Conservation (phyloP, 2,797 vertebrate genomes). For the Balearica regulorum region DNA sequence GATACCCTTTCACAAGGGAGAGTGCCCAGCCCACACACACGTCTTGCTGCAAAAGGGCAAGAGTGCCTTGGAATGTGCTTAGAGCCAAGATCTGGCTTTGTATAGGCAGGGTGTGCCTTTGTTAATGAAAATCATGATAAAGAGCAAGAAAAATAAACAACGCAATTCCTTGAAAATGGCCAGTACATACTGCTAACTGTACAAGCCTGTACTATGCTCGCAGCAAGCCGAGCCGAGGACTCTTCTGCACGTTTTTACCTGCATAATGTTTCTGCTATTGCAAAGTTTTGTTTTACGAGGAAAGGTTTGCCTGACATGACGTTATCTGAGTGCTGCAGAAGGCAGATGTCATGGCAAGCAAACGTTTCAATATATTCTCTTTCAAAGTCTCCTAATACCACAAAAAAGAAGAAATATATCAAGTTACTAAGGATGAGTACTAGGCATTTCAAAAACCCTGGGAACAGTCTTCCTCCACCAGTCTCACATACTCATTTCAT, state of each 20-base stretch:
- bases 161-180: neutral
- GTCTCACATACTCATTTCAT: neutral
- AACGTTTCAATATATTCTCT: neutral
- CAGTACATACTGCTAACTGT: neutral
- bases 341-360: neutral
- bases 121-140: constrained; percentile 38
- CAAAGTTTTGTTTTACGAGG: neutral
- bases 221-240: neutral
- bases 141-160: constrained; percentile 3
- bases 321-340: neutral
- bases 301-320: neutral
- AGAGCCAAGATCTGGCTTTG: constrained; percentile 52
- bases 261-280: neutral
- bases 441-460: neutral
- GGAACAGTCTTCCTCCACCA: neutral
- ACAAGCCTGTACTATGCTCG: neutral
- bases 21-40: constrained; percentile 43
- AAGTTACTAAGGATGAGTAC: neutral
- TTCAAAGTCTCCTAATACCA: neutral
- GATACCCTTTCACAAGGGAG: constrained; percentile 54
- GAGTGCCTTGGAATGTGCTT: constrained; percentile 55
- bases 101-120: constrained; percentile 40
- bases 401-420: neutral
- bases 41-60: constrained; percentile 61
- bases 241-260: neutral